Percentiles rank a stretch among this genome's conserved stretches.
These are phyloP conservation scores for Ophonus ardosiacus DNA, from an alignment of 2,888 invertebrate genomes.

Conservation along the genomic window DNA sequence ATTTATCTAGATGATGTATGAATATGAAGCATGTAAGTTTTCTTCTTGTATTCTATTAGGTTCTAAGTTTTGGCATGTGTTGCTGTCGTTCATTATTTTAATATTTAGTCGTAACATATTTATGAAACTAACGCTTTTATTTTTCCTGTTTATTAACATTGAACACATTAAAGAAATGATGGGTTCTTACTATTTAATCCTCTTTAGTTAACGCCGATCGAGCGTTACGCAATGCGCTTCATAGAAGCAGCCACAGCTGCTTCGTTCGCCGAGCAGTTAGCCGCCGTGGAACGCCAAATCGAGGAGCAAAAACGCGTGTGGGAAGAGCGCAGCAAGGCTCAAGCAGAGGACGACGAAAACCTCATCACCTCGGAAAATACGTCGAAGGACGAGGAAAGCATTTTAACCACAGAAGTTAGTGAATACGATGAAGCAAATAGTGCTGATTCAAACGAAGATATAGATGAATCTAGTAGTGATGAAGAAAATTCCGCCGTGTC, in stretches of 20 bases:
- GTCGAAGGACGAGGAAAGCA: slow-evolving; percentile 26
- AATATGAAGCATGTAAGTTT: too few relatives aligned
- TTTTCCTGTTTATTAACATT: too few relatives aligned
- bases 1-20: too few relatives aligned
- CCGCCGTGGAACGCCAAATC: slow-evolving; percentile 92
- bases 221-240: slow-evolving; percentile 95
- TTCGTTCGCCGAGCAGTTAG: slow-evolving; percentile 91
- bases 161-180: background rate
- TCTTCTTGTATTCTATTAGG: too few relatives aligned
- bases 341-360: slow-evolving; percentile 80
- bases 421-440: slow-evolving; percentile 36
- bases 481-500: slow-evolving; percentile 63
- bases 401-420: slow-evolving; percentile 40
- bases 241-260: slow-evolving; percentile 90
- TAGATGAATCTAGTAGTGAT: slow-evolving; percentile 57
- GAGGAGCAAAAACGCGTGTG: slow-evolving; percentile 91
- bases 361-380: slow-evolving; percentile 81
- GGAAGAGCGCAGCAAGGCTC: slow-evolving; percentile 83
- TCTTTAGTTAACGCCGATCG: slow-evolving; percentile 91
- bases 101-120: too few relatives aligned
- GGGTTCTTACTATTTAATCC: slow-evolving; percentile 1
- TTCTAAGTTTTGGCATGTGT: too few relatives aligned
- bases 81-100: too few relatives aligned
- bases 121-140: too few relatives aligned
- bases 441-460: slow-evolving; percentile 1